Conservation (phyloP, 92 coral and sea anemone genomes). For the Porites rus region DNA sequence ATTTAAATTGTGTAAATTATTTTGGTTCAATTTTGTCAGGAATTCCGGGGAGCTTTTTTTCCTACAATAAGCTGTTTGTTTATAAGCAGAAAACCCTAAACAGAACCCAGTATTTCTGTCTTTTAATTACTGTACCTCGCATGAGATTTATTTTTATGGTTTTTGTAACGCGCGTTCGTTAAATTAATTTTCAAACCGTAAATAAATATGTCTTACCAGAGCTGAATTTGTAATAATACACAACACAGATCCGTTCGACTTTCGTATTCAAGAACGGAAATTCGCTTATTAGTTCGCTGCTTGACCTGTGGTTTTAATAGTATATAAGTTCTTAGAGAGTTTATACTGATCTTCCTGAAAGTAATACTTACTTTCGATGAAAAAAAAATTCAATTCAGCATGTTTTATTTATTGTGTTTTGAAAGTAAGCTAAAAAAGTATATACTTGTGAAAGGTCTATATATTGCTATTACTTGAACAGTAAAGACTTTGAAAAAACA, state of each 20-base stretch:
- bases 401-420: too few species aligned
- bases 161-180: not conserved
- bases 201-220: not conserved
- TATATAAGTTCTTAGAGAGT: not conserved
- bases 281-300: slow-evolving; percentile 21
- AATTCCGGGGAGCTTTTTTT: not conserved
- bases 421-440: too few species aligned
- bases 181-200: not conserved
- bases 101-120: too few species aligned
- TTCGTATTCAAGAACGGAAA: not conserved
- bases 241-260: not conserved
- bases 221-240: slow-evolving; percentile 6
- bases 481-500: too few species aligned
- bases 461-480: too few species aligned
- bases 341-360: not conserved
- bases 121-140: not conserved
- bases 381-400: too few species aligned
- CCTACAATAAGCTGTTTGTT: not conserved
- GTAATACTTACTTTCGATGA: too few species aligned
- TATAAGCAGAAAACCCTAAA: not conserved
- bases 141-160: not conserved
- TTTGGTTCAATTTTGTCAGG: not conserved
- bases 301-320: not conserved
- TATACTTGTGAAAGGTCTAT: too few species aligned
- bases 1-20: not conserved